phyloP scores from a whole-genome alignment of 2,113 vertebrate genomes.

The Corythornis cristatus region DNA sequence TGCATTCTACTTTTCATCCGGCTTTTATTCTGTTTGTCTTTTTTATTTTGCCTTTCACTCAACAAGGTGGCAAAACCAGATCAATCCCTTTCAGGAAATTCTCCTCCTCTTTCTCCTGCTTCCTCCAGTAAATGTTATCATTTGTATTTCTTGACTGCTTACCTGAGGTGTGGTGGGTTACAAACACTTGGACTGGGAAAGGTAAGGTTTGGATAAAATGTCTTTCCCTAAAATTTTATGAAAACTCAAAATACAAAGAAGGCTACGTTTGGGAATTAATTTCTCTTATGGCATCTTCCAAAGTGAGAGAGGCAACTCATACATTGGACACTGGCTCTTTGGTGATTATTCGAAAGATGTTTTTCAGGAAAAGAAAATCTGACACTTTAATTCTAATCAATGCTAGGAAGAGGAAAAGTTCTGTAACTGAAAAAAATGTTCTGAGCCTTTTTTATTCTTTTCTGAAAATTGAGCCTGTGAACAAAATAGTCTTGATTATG shows the following conservation, averaged over 20 bases:
- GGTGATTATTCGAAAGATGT: not conserved
- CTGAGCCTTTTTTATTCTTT: not conserved
- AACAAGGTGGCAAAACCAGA: not conserved
- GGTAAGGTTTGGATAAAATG: not conserved
- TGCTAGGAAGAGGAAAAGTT: not conserved
- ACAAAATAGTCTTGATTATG: not conserved
- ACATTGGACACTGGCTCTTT: not conserved
- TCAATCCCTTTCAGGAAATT: not conserved
- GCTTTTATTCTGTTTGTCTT: not conserved
- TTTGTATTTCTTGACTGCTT: not conserved
- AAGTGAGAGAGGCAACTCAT: not conserved
- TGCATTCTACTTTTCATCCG: not conserved
- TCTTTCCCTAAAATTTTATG: not conserved
- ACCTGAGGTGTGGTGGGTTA: not conserved
- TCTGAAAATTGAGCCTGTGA: not conserved
- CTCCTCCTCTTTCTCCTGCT: not conserved
- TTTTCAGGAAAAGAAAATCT: not conserved
- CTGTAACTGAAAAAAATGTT: not conserved
- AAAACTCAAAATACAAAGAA: not conserved
- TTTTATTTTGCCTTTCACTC: not conserved
- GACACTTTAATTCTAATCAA: not conserved
- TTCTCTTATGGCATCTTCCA: not conserved
- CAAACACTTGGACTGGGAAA: not conserved
- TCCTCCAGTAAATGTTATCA: not conserved
- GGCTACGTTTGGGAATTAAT: not conserved